Conservation (phyloP, 2,113 vertebrate genomes). For the Phodopus roborovskii region DNA sequence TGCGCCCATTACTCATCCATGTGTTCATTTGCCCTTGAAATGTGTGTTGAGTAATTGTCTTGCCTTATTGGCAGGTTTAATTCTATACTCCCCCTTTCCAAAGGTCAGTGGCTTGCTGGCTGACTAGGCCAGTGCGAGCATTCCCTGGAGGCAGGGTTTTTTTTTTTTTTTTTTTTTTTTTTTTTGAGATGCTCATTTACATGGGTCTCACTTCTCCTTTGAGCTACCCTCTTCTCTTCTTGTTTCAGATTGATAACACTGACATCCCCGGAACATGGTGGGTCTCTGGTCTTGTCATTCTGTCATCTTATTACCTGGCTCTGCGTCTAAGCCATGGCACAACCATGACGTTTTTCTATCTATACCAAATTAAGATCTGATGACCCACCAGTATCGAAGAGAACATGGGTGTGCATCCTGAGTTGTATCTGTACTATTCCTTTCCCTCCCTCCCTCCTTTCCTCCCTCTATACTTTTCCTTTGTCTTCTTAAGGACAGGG, state of each 20-base stretch:
- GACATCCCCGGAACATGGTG: not conserved
- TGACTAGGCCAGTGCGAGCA: not conserved
- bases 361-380: conserved; percentile 82
- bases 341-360: conserved; percentile 76
- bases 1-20: conserved; percentile 32
- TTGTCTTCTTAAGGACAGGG: not conserved
- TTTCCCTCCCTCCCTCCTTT: not conserved
- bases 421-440: not conserved
- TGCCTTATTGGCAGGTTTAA: conserved; percentile 61
- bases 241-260: not conserved
- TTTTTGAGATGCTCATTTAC: not conserved
- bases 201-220: not conserved
- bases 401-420: conserved; percentile 14
- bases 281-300: not conserved
- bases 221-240: not conserved
- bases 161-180: not conserved
- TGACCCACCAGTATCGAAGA: conserved; percentile 52
- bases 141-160: not conserved
- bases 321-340: conserved; percentile 80
- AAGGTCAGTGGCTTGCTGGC: conserved; percentile 46
- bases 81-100: conserved; percentile 22
- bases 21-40: conserved; percentile 59
- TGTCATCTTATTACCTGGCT: not conserved
- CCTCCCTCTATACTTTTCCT: not conserved
- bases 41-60: conserved; percentile 63